Conservation (phyloP, 2,888 invertebrate species). For the Chloroclysta siterata region DNA sequence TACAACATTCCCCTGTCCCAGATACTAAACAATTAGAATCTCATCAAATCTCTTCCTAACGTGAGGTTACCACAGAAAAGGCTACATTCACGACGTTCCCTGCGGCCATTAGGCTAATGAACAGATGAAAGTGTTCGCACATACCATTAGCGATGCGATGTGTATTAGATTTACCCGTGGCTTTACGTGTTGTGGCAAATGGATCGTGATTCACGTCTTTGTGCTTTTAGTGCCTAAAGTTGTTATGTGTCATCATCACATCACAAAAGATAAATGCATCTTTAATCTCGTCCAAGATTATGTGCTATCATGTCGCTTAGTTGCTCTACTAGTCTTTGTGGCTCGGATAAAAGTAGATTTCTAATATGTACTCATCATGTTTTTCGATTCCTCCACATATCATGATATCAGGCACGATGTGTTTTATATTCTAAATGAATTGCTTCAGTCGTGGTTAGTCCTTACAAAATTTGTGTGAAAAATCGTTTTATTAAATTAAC, state of each 20-base stretch:
- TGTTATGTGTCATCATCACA: slow-evolving; percentile 13
- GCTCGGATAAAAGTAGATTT: background rate
- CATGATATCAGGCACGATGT: background rate
- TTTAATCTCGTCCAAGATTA: background rate
- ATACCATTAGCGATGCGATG: slow-evolving; percentile 40
- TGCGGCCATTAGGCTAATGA: slow-evolving; percentile 45
- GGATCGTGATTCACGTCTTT: slow-evolving; percentile 32
- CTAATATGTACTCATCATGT: background rate
- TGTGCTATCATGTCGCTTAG: background rate
- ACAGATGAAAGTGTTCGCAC: slow-evolving; percentile 42
- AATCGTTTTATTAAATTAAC: too few species aligned
- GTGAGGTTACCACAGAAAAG: slow-evolving; percentile 32
- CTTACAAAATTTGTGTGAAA: too few species aligned
- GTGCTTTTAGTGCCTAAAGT: slow-evolving; percentile 13
- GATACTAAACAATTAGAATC: slow-evolving; percentile 10
- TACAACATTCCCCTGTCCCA: background rate
- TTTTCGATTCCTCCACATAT: background rate
- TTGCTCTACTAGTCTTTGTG: background rate
- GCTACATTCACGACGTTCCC: slow-evolving; percentile 38
- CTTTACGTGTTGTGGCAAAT: slow-evolving; percentile 32
- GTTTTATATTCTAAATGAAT: too few species aligned
- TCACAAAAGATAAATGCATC: slow-evolving; percentile 1
- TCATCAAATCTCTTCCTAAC: slow-evolving; percentile 12
- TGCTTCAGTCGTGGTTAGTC: too few species aligned
- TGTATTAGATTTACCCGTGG: slow-evolving; percentile 38